Evolutionary conservation across 1,140 invertebrate genomes (phyloP).

Genomic region (Hyles euphorbiae): DNA sequence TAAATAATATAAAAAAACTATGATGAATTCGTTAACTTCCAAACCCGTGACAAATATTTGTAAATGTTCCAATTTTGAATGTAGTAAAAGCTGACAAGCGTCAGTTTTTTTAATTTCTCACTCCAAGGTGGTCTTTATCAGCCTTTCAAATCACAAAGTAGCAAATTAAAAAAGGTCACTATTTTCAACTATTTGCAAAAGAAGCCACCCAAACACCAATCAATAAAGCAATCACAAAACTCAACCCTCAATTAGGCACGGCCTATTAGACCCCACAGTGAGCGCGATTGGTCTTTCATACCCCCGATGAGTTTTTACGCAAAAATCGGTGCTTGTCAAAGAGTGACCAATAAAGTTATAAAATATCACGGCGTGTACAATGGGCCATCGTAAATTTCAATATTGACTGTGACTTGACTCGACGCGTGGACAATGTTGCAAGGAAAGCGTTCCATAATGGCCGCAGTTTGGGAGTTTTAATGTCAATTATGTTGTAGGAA

Average conservation of each 20-base stretch:
- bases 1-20: too few species aligned
- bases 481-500: neutral
- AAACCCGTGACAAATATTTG: too few species aligned
- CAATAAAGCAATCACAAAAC: constrained; percentile 24
- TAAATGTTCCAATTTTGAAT: too few species aligned
- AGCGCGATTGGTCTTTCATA: constrained; percentile 24
- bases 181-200: constrained; percentile 10
- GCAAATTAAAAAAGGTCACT: neutral
- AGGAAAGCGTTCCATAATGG: constrained; percentile 23
- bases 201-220: constrained; percentile 24
- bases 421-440: constrained; percentile 33
- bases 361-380: constrained; percentile 36
- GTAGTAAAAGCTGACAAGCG: too few species aligned
- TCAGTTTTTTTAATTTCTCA: too few species aligned
- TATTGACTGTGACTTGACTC: constrained; percentile 36
- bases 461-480: constrained; percentile 5
- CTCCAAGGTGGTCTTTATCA: too few species aligned
- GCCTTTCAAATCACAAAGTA: neutral
- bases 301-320: constrained; percentile 18
- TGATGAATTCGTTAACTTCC: too few species aligned
- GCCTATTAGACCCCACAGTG: constrained; percentile 32
- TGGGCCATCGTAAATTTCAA: constrained; percentile 46
- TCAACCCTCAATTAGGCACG: constrained; percentile 33
- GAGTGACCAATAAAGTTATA: constrained; percentile 45
- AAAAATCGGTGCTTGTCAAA: constrained; percentile 30